phyloP scores from a whole-genome alignment of 2,888 invertebrate genomes.

The Bursaphelenchus okinawaensis region DNA sequence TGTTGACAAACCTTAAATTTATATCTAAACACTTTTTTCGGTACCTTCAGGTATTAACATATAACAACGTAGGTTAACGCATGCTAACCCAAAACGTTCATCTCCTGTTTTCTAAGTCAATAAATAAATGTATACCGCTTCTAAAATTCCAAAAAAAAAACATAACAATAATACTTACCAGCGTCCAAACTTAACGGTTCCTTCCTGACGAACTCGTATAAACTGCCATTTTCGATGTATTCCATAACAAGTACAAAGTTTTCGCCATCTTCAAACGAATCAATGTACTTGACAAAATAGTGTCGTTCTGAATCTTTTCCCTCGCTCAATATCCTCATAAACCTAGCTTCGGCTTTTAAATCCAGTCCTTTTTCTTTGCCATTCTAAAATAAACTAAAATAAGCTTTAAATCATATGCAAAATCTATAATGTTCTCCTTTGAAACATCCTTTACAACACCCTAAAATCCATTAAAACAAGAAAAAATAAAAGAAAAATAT shows the following conservation, averaged over 20 bases:
- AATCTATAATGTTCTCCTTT: no score
- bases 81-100: neutral
- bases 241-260: constrained; percentile 12
- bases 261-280: constrained; percentile 6
- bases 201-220: constrained; percentile 5
- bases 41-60: no score
- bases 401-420: no score
- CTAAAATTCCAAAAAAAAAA: neutral
- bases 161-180: no score
- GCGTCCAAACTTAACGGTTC: neutral
- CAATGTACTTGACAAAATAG: constrained; percentile 10
- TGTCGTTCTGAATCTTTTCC: neutral
- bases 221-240: constrained; percentile 5
- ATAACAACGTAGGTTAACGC: no score
- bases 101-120: neutral
- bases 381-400: neutral
- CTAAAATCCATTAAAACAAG: no score
- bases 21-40: no score
- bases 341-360: neutral
- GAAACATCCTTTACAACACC: no score
- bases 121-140: no score
- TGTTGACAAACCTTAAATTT: neutral
- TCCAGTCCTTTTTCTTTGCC: neutral
- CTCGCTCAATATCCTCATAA: constrained; percentile 5
- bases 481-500: no score